Percentiles rank a stretch among this genome's conserved stretches.
phyloP scores from a whole-genome alignment of 2,797 vertebrate species.

The Okamejei kenojei region DNA sequence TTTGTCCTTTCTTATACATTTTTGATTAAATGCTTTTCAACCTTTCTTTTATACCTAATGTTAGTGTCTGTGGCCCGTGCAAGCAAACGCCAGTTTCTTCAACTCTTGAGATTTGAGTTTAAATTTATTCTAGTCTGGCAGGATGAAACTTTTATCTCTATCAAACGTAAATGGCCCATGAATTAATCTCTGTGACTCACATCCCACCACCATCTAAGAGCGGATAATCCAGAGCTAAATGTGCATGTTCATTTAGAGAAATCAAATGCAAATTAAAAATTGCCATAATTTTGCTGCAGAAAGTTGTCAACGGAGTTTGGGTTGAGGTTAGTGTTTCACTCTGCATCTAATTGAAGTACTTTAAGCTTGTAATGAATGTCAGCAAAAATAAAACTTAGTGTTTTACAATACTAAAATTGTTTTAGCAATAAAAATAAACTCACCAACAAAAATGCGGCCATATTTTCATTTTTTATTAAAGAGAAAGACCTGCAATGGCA shows the following conservation, averaged over 20 bases:
- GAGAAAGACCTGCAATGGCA: background rate
- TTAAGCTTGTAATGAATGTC: background rate
- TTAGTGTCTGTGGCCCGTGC: background rate
- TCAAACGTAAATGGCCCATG: background rate
- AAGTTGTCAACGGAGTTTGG: background rate
- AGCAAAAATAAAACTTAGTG: background rate
- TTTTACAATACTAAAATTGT: background rate
- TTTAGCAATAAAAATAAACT: background rate
- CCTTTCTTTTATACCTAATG: background rate
- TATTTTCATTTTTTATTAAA: background rate
- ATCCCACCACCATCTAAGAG: background rate
- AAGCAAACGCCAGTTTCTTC: background rate
- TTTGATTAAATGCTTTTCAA: background rate
- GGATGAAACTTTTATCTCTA: background rate
- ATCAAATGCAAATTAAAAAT: background rate
- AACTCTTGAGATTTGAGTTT: constrained; percentile 6
- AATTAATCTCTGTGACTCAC: background rate
- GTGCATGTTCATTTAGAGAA: background rate
- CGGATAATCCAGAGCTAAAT: background rate
- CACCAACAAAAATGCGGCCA: background rate
- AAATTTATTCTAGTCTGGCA: background rate
- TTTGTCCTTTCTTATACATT: background rate
- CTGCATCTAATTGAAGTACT: background rate
- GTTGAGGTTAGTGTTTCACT: background rate
- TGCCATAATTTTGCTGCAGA: background rate